Evolutionary conservation across 2,888 invertebrate genomes (phyloP), one percentile per base, ranked within the genome.

Genomic region (Ashinkailepas kermadecensis): DNA sequence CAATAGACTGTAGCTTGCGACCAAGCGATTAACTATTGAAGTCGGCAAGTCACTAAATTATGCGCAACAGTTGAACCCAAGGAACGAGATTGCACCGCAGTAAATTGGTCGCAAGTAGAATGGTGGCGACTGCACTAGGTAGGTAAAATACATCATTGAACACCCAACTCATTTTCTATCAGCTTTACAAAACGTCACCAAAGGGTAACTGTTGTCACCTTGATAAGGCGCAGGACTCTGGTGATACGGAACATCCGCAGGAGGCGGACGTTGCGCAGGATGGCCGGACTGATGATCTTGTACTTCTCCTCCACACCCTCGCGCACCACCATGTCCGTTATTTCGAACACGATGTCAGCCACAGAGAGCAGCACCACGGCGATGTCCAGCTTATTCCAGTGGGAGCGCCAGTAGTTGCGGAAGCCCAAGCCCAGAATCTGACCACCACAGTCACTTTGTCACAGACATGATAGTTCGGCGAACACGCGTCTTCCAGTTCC

Each of bases 311-410:
- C 74, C 8, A 74, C 15, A 18, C 54, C 23, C 78, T 78, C 57
- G 11, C 58, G 78, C 13, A 23, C 21, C 23, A 78, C 21, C 57
- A 78, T 18, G 11, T 56, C n/a, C n/a, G 21, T n/a, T 0, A 78
- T 84, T 74, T 85, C 85, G 58, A 85, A 82, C 9, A 84, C 82
- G 25, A 90, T 84, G 85, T 91, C 91, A 86, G 85, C 82, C 0
- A 89, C 87, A 15, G 89, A 89, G 86, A 90, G 87, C 0, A 89
- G 86, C 1, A 91, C 87, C 39, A 91, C 90, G 39, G 89, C 86
- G 81, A 91, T 88, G 83, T 91, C 91, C n/a, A 91, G 86, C 83
- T 89, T 89, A 84, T 91, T 90, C 91, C 91, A 91, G 81, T 89
- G 88, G 0, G 89, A 90, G 58, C 87, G 88, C 83, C 90, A 89